Conservation (phyloP, 2,888 invertebrate genomes). For the Digitonthophagus gazella region DNA sequence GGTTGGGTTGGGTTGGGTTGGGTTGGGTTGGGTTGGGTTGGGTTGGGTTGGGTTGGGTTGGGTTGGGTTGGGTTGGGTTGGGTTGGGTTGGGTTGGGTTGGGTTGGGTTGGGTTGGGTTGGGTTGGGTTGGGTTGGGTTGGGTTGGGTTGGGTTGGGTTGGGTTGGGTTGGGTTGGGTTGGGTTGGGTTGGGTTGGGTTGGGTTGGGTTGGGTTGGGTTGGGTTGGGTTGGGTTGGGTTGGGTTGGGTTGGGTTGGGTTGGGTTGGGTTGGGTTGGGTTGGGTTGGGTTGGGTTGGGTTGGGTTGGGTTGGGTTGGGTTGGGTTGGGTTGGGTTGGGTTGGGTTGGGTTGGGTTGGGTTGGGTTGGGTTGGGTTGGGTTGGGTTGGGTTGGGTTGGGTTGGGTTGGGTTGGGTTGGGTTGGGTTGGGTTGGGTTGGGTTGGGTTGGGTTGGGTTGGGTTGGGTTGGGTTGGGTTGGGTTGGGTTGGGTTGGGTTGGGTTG, state of each 20-base stretch:
- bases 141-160: conserved; percentile 1
- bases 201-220: conserved; percentile 29
- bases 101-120: conserved; percentile 1
- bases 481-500: conserved; percentile 33
- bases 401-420: neutral
- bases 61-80: conserved; percentile 1
- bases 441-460: conserved; percentile 22
- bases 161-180: conserved; percentile 1
- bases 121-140: conserved; percentile 1
- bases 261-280: neutral
- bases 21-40: conserved; percentile 1
- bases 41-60: conserved; percentile 1
- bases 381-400: neutral
- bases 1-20: conserved; percentile 1
- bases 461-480: conserved; percentile 36
- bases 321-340: conserved; percentile 7
- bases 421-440: neutral
- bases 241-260: conserved; percentile 29
- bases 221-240: conserved; percentile 36
- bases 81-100: conserved; percentile 1
- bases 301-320: conserved; percentile 9
- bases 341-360: neutral
- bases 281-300: conserved; percentile 9
- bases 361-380: neutral
- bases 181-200: conserved; percentile 1